A percentile compares a stretch with the other conserved stretches of the same genome.
These are phyloP conservation scores for Pandemis heparana DNA, from an alignment of 2,888 invertebrate species.

Conservation along the genomic window DNA sequence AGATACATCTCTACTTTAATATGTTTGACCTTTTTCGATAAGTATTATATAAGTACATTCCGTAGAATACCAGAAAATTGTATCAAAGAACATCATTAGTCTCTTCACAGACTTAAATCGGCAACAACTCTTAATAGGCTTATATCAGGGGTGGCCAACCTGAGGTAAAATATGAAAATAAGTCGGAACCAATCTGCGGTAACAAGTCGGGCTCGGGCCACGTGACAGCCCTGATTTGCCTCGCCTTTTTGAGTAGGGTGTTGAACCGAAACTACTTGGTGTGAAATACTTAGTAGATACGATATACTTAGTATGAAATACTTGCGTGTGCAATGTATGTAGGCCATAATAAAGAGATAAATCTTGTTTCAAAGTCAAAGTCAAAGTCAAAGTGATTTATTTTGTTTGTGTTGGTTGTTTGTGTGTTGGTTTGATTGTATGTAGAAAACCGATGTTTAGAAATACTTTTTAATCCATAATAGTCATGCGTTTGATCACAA, in stretches of 20 bases:
- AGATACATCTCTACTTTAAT: no score
- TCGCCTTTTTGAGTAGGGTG: constrained; percentile 1
- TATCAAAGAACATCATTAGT: neutral
- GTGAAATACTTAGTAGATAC: neutral
- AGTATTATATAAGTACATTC: neutral
- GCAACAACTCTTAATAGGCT: neutral
- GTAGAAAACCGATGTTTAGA: no score
- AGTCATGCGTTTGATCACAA: no score
- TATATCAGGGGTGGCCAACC: neutral
- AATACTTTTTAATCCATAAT: no score
- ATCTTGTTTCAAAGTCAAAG: no score
- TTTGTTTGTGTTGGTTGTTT: no score
- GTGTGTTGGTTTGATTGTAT: no score
- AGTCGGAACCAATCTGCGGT: constrained; percentile 25
- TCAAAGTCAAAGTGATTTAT: no score
- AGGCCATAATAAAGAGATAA: no score
- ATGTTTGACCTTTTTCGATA: neutral
- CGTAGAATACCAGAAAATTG: neutral
- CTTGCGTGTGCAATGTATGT: neutral
- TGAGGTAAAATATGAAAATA: constrained; percentile 34
- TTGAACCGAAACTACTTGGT: constrained; percentile 11
- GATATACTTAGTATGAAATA: neutral
- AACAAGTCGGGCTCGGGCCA: constrained; percentile 8
- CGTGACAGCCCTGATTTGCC: constrained; percentile 27
- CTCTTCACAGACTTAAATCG: neutral